A percentile compares a stretch with the other conserved stretches of the same genome.
These are phyloP conservation scores for Pagrus major DNA, from an alignment of 2,113 vertebrate species.

Conservation along the genomic window DNA sequence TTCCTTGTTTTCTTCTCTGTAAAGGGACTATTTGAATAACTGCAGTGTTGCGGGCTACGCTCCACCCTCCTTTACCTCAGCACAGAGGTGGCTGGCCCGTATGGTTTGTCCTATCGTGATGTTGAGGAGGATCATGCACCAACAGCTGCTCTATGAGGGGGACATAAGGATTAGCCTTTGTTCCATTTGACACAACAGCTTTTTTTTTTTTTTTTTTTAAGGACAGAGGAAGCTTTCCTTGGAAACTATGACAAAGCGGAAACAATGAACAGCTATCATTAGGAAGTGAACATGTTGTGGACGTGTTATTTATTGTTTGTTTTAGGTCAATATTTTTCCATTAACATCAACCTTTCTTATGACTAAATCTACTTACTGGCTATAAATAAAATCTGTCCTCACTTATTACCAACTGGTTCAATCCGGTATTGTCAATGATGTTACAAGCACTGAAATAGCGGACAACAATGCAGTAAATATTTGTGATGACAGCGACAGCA, in stretches of 20 bases:
- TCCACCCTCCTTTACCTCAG: not conserved
- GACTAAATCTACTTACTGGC: not conserved
- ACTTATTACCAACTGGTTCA: not conserved
- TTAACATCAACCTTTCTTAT: not conserved
- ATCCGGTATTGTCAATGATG: not conserved
- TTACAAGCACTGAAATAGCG: not conserved
- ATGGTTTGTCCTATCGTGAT: conserved; percentile 51
- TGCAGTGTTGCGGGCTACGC: not conserved
- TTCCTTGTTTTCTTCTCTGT: conserved; percentile 6
- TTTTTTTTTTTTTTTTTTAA: conserved; percentile 43
- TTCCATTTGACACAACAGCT: conserved; percentile 54
- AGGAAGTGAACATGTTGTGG: not conserved
- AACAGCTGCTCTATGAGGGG: conserved; percentile 50
- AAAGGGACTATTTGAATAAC: conserved; percentile 12
- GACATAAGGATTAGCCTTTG: conserved; percentile 54
- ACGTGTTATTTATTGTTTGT: not conserved
- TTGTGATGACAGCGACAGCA: not conserved
- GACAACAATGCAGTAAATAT: not conserved
- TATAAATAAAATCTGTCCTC: not conserved
- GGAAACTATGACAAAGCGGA: conserved; percentile 59
- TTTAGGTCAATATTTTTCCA: conserved; percentile 23
- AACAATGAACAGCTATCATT: conserved; percentile 50
- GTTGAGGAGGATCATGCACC: not conserved
- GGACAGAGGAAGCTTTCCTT: conserved; percentile 18
- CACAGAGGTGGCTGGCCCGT: not conserved